These are phyloP conservation scores for Apteryx mantelli DNA, from an alignment of 2,113 vertebrate species.

Conservation along the genomic window DNA sequence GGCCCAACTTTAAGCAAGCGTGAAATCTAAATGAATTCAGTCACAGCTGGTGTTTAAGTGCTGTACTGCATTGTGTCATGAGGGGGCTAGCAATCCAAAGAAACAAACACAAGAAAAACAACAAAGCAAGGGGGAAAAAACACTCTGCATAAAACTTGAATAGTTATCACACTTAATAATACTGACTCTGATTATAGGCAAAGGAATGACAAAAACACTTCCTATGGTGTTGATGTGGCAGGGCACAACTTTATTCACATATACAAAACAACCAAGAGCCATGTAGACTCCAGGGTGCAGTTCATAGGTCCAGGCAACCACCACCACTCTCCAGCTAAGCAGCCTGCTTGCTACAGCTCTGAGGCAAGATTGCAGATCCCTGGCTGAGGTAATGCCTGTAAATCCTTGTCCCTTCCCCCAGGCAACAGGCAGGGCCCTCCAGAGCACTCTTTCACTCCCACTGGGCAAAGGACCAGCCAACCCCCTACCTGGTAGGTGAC, in stretches of 20 bases:
- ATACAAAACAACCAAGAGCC: not conserved
- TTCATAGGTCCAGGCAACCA: not conserved
- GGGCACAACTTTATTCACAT: not conserved
- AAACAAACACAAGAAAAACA: not conserved
- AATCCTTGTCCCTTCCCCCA: not conserved
- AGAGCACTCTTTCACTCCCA: not conserved
- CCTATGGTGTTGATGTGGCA: not conserved
- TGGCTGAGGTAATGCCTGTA: not conserved
- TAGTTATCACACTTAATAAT: not conserved
- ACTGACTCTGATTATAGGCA: not conserved
- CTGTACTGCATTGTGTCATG: not conserved
- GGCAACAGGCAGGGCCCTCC: not conserved
- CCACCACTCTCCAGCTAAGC: not conserved
- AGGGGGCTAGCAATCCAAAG: not conserved
- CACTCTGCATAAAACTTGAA: not conserved
- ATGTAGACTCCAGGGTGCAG: not conserved
- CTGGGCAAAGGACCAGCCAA: not conserved
- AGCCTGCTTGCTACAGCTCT: not conserved
- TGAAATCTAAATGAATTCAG: not conserved
- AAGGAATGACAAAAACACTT: not conserved
- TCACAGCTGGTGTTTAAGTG: not conserved
- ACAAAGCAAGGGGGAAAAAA: not conserved
- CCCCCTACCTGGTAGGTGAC: not conserved
- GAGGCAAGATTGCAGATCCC: not conserved
- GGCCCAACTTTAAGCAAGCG: not conserved